These are phyloP conservation scores for Cinclus mexicanus DNA, from an alignment of 2,113 vertebrate species.

Conservation along the genomic window DNA sequence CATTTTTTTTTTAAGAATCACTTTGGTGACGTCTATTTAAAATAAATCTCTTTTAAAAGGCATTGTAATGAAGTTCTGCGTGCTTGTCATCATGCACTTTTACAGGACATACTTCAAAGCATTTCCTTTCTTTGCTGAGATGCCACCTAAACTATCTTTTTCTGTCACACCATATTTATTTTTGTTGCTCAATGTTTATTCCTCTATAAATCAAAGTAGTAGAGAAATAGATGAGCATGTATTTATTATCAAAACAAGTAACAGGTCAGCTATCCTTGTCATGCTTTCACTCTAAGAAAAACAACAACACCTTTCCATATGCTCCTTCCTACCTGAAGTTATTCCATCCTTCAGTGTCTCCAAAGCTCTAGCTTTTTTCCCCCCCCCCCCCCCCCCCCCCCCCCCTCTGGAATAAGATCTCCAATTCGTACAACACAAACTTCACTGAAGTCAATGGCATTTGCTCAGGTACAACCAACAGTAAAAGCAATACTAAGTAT, in stretches of 20 bases:
- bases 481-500: neutral
- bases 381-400: rapidly evolving
- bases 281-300: neutral
- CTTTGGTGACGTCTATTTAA: neutral
- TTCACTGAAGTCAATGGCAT: neutral
- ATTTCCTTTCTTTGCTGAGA: neutral
- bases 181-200: neutral
- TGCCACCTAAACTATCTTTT: neutral
- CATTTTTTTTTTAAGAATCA: neutral
- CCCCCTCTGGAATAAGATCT: neutral
- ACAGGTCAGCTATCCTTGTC: neutral
- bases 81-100: neutral
- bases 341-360: neutral
- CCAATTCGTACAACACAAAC: neutral
- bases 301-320: neutral
- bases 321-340: neutral
- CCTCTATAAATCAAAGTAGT: neutral
- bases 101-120: neutral
- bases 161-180: neutral
- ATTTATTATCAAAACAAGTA: neutral
- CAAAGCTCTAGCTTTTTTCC: neutral
- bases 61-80: neutral
- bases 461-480: neutral
- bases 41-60: neutral
- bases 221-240: neutral